These are phyloP conservation scores for Nomada goodeniana DNA, from an alignment of 2,888 invertebrate species.

Conservation along the genomic window DNA sequence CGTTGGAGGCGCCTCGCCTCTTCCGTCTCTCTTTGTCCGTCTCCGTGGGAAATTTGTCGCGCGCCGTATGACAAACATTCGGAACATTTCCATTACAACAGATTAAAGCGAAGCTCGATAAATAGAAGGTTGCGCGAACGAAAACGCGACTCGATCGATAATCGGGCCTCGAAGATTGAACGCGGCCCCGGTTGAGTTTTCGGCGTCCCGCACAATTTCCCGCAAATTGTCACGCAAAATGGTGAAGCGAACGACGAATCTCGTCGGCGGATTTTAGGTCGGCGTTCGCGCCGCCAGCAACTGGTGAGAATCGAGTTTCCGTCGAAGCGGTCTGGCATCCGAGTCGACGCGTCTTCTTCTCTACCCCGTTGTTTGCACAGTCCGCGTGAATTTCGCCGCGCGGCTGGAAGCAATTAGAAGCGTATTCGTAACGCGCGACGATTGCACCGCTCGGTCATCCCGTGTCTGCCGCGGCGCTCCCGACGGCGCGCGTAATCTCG, in stretches of 20 bases:
- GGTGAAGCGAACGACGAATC: too few species aligned
- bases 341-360: background rate
- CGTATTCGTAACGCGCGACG: constrained; percentile 53
- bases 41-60: constrained; percentile 11
- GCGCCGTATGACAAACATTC: background rate
- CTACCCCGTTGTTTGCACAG: constrained; percentile 11
- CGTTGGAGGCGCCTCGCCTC: constrained; percentile 4
- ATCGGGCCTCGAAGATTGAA: too few species aligned
- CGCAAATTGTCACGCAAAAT: too few species aligned
- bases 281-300: background rate
- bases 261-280: too few species aligned
- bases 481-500: constrained; percentile 65
- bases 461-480: background rate
- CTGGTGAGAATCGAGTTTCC: constrained; percentile 12
- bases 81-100: too few species aligned
- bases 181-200: too few species aligned
- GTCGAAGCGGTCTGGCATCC: background rate
- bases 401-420: constrained; percentile 41
- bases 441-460: constrained; percentile 70
- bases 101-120: too few species aligned
- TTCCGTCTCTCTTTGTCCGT: background rate
- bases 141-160: too few species aligned
- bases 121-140: too few species aligned
- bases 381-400: constrained; percentile 15
- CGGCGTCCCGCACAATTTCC: background rate